Evolutionary conservation across 2,797 vertebrate species (phyloP).

Genomic region (Sebastes iracundus): DNA sequence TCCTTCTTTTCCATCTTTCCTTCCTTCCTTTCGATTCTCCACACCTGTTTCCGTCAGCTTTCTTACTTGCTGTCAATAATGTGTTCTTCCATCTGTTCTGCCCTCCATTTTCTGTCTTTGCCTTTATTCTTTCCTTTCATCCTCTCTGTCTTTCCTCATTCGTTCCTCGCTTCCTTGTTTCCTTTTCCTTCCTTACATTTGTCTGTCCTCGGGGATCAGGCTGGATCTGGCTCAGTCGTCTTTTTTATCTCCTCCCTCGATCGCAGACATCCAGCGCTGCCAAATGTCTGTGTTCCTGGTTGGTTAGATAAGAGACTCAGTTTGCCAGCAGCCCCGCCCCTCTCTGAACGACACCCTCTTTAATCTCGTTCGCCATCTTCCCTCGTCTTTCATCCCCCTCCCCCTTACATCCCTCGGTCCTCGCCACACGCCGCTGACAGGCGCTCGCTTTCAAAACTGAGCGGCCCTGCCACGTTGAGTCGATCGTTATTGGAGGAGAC

Average conservation of each 20-base stretch:
- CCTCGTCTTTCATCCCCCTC: constrained; percentile 5
- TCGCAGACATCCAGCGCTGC: constrained; percentile 36
- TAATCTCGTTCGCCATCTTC: constrained; percentile 45
- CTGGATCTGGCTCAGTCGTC: constrained; percentile 18
- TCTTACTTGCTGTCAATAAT: not conserved
- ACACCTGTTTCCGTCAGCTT: not conserved
- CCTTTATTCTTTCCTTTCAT: not conserved
- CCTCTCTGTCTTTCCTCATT: not conserved
- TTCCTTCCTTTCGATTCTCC: not conserved
- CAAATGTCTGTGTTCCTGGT: constrained; percentile 49
- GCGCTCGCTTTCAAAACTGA: not conserved
- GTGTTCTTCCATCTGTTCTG: not conserved
- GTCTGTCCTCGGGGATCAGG: not conserved
- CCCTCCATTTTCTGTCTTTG: not conserved
- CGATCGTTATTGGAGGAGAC: constrained; percentile 7
- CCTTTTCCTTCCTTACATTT: not conserved
- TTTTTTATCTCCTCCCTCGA: constrained; percentile 32
- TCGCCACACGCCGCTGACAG: not conserved
- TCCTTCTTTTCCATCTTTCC: not conserved
- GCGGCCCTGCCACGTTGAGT: not conserved
- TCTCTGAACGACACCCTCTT: constrained; percentile 22
- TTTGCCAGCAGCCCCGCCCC: constrained; percentile 38
- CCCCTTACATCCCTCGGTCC: not conserved
- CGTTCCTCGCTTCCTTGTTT: not conserved
- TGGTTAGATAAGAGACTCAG: constrained; percentile 49